These are phyloP conservation scores for Cyclura pinguis DNA, from an alignment of 2,797 vertebrate genomes.

Conservation along the genomic window DNA sequence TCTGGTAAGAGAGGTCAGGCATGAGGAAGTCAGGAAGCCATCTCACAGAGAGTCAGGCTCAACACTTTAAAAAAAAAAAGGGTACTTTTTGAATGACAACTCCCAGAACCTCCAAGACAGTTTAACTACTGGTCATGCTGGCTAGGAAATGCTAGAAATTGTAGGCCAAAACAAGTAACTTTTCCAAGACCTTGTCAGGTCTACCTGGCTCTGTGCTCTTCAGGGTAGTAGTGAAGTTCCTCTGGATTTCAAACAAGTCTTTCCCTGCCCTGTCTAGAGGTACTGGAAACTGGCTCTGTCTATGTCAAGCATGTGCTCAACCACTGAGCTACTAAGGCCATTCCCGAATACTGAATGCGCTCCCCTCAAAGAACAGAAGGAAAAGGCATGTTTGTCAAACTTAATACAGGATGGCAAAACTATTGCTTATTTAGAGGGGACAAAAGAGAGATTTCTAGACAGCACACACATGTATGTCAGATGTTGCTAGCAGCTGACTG, in stretches of 20 bases:
- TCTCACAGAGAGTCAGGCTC: background rate
- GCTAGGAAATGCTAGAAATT: too few species aligned
- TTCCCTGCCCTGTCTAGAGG: background rate
- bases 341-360: background rate
- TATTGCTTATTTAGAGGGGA: background rate
- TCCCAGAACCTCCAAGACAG: too few species aligned
- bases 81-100: background rate
- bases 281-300: background rate
- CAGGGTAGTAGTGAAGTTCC: background rate
- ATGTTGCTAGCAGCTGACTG: background rate
- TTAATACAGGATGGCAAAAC: background rate
- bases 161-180: too few species aligned
- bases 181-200: too few species aligned
- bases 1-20: background rate
- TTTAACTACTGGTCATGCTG: too few species aligned
- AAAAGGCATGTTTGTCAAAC: background rate
- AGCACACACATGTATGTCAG: background rate
- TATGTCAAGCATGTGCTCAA: background rate
- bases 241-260: background rate
- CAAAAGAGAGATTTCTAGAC: slow-evolving; percentile 4
- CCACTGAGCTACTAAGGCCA: background rate
- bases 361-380: background rate
- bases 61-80: too few species aligned
- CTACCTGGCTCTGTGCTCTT: too few species aligned
- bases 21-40: too few species aligned